Evolutionary conservation across 2,888 invertebrate species (phyloP).

Genomic region (Pristionchus arcanus): DNA sequence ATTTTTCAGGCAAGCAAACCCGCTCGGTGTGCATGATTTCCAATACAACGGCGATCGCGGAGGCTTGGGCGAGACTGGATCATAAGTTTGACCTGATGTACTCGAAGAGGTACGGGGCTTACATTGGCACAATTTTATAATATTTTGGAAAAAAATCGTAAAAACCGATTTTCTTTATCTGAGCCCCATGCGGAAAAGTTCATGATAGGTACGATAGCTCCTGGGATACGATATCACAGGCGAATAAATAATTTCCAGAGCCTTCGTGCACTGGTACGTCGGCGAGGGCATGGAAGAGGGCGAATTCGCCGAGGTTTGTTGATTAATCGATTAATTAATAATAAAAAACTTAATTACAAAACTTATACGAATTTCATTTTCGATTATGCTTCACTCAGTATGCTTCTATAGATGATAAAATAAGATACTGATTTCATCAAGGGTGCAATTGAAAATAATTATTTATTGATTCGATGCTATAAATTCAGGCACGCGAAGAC

Average conservation of each 20-base stretch:
- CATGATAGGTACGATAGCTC: background rate
- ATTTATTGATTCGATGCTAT: too few species aligned
- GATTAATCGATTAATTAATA: background rate
- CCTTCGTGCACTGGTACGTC: constrained; percentile 79
- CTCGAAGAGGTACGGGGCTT: constrained; percentile 70
- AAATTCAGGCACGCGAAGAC: constrained; percentile 73
- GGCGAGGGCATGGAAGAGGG: constrained; percentile 80
- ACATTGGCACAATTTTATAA: too few species aligned
- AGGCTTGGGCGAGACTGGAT: constrained; percentile 88
- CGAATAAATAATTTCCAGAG: constrained; percentile 82
- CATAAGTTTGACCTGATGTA: constrained; percentile 83
- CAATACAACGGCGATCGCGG: constrained; percentile 81
- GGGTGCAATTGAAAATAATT: too few species aligned
- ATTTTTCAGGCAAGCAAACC: constrained; percentile 51
- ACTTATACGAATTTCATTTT: too few species aligned
- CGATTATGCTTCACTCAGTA: too few species aligned
- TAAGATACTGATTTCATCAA: background rate
- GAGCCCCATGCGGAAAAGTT: too few species aligned
- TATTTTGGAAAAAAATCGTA: background rate
- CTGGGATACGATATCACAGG: background rate
- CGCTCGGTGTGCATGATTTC: constrained; percentile 84
- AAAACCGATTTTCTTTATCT: too few species aligned
- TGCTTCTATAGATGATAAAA: background rate
- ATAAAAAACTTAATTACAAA: background rate
- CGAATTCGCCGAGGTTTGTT: constrained; percentile 80